Percentiles rank a stretch among this genome's conserved stretches.
Conservation (phyloP, 2,888 invertebrate species). For the Oscheius onirici region DNA sequence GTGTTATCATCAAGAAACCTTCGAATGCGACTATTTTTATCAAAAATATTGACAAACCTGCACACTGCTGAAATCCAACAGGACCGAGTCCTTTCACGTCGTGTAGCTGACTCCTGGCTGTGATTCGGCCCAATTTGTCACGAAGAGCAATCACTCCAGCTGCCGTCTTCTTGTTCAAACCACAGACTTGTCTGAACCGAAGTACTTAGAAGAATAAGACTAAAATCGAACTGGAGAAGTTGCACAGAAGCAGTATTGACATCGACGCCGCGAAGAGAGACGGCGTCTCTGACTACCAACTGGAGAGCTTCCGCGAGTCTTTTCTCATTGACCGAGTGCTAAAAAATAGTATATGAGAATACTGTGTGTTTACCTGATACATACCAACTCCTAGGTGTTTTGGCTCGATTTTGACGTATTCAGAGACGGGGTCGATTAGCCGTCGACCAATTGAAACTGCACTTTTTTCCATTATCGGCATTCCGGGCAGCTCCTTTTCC, state of each 20-base stretch:
- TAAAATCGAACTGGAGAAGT: slow-evolving; percentile 79
- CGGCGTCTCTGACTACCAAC: slow-evolving; percentile 86
- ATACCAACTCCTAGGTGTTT: slow-evolving; percentile 92
- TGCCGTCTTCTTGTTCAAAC: slow-evolving; percentile 82
- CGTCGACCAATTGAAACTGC: slow-evolving; percentile 83
- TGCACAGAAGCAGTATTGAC: slow-evolving; percentile 86
- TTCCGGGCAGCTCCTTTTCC: slow-evolving; percentile 82
- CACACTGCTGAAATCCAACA: slow-evolving; percentile 82
- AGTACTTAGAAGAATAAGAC: neutral
- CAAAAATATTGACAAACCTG: no score
- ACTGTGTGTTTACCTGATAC: slow-evolving; percentile 77
- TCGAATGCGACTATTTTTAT: no score
- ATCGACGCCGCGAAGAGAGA: slow-evolving; percentile 92
- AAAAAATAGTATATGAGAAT: slow-evolving; percentile 72
- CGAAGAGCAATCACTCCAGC: slow-evolving; percentile 83
- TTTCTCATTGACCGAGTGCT: slow-evolving; percentile 87
- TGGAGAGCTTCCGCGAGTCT: slow-evolving; percentile 80
- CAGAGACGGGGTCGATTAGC: slow-evolving; percentile 88
- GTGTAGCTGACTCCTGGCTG: slow-evolving; percentile 80
- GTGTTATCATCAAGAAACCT: neutral
- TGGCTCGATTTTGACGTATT: slow-evolving; percentile 91
- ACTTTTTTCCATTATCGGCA: slow-evolving; percentile 86
- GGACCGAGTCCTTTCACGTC: slow-evolving; percentile 85
- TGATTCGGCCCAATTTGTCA: slow-evolving; percentile 80
- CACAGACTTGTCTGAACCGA: slow-evolving; percentile 81